Base-by-base conservation (phyloP, 2,113 vertebrate species). In the Eudorcas thomsonii region DNA sequence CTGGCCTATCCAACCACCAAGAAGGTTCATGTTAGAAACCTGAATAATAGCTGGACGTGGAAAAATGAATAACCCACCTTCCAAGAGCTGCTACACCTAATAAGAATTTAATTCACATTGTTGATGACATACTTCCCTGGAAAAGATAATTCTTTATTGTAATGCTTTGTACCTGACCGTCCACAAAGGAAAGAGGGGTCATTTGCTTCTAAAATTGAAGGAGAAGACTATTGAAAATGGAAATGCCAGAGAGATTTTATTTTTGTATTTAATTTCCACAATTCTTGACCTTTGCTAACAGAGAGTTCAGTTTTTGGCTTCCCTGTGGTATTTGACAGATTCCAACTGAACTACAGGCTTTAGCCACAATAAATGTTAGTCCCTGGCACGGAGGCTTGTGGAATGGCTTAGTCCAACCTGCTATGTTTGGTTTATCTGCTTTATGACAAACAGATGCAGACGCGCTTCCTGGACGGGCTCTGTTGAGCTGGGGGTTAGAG, bases 381-480 rank as follows among this genome's bases (percentile, higher is more conserved):
- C 88, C 30, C 57, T 98, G 88, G 87, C 95, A 93, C 14, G 74
- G 77, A 96, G 89, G 96, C 6, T 59, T 74, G 60, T 90, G 80
- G 96, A 95, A 86, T 74, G 83, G 91, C 97, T 98, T 98, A 96
- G 95, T 97, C 55, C 81, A 97, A 43, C 97, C 64, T 82, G 93
- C 90, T 96, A 96, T 88, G 90, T 90, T 84, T 96, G 95, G 21
- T 97, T 94, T 95, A 96, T 95, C 97, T 90, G 48, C 91, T 52
- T 98, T 98, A 98, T 0, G 0, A 94, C 88, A 97, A 97, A 98
- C 91, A 95, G 97, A 98, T 80, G 83, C 0, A 43, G 62, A 89
- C 50, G 52, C 52, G 88, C 88, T 98, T 93, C 98, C 96, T 98
- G 97, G 98, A 96, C 90, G 93, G 97, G 55, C 54, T 98, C 85